phyloP scores from a whole-genome alignment of 1,140 invertebrate genomes.

The Sarcophaga peregrina region DNA sequence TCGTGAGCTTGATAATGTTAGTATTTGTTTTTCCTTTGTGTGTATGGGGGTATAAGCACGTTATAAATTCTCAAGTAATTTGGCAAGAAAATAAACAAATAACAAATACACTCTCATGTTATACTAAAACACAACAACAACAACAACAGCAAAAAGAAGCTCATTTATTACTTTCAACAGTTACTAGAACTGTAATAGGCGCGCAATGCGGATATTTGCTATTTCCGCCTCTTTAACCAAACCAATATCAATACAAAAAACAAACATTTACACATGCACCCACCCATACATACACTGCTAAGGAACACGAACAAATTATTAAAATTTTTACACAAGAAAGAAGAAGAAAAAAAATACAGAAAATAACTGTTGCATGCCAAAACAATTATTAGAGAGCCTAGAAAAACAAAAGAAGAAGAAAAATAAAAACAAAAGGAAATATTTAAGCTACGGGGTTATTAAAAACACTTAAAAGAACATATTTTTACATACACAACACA shows the following conservation, averaged over 20 bases:
- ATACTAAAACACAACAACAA: background rate
- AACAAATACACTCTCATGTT: background rate
- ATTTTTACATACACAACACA: too few relatives aligned
- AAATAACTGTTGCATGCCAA: too few relatives aligned
- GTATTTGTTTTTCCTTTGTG: background rate
- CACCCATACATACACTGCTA: background rate
- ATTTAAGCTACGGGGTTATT: too few relatives aligned
- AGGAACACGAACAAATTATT: too few relatives aligned
- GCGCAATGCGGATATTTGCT: constrained; percentile 7
- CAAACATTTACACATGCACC: background rate
- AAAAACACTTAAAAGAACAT: too few relatives aligned
- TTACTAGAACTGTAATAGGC: background rate
- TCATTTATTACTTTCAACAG: background rate
- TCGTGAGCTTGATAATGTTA: background rate
- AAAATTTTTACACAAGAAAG: too few relatives aligned
- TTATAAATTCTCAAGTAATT: background rate
- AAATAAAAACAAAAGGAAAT: too few relatives aligned
- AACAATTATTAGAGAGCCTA: too few relatives aligned
- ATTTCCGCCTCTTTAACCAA: background rate
- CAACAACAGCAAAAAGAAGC: too few relatives aligned
- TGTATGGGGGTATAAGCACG: background rate
- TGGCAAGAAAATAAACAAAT: background rate
- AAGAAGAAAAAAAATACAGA: too few relatives aligned
- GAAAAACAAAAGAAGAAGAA: too few relatives aligned
- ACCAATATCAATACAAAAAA: too few relatives aligned